Conservation (phyloP, 2,113 vertebrate genomes). For the Hystrix cristata region DNA sequence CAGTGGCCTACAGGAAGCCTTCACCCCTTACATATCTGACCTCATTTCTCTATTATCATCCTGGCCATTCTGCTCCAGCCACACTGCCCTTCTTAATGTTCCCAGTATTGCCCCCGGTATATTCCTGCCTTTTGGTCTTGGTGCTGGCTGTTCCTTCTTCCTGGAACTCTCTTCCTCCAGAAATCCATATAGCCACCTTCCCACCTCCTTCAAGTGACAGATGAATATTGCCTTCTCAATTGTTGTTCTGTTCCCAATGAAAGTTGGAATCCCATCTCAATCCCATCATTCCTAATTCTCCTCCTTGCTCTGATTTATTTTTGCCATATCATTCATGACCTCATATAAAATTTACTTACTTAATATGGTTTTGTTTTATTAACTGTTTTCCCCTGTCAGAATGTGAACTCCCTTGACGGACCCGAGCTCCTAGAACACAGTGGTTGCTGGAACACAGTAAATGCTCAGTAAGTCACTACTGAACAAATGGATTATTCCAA, state of each 20-base stretch:
- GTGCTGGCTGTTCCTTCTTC: not conserved
- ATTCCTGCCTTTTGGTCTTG: not conserved
- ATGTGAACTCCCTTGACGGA: not conserved
- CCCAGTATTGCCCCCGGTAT: not conserved
- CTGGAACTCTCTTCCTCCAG: not conserved
- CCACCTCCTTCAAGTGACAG: not conserved
- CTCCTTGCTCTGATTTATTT: not conserved
- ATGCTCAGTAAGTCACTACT: not conserved
- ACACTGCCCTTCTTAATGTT: not conserved
- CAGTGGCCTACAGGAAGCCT: rapidly evolving
- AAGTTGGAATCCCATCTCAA: not conserved
- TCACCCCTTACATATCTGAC: not conserved
- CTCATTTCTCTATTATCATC: not conserved
- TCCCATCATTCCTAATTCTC: not conserved
- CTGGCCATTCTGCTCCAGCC: not conserved
- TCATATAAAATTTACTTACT: not conserved
- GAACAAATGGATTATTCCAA: not conserved
- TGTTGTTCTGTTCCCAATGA: not conserved
- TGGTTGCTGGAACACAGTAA: not conserved
- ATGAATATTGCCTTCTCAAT: not conserved
- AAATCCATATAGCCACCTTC: not conserved
- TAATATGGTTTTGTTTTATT: not conserved
- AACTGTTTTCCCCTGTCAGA: not conserved
- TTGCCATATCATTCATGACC: not conserved
- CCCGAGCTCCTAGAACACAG: not conserved